Evolutionary conservation across 2,888 invertebrate species (phyloP).

Genomic region (Cecidostiba fungosa): DNA sequence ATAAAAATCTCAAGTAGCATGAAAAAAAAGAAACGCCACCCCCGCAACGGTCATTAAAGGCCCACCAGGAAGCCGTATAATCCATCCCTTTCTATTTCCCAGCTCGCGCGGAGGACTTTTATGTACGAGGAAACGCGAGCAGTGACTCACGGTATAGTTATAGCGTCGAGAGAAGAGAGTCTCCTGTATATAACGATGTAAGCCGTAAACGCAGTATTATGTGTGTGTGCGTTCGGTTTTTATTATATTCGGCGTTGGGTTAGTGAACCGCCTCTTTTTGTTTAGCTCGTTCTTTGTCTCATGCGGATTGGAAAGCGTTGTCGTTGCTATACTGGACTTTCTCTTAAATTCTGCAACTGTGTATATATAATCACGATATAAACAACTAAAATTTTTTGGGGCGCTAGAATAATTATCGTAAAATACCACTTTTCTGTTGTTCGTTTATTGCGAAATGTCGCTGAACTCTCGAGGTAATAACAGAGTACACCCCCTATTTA

Average conservation of each 20-base stretch:
- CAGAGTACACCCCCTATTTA: neutral
- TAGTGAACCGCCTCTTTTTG: constrained; percentile 16
- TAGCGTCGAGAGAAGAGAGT: neutral
- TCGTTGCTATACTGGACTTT: neutral
- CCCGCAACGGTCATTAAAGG: neutral
- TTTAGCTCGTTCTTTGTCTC: neutral
- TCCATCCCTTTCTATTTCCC: constrained; percentile 20
- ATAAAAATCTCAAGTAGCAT: neutral
- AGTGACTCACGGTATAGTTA: constrained; percentile 16
- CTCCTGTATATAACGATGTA: neutral
- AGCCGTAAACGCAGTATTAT: constrained; percentile 9
- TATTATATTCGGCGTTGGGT: constrained; percentile 19
- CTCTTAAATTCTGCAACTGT: too few relatives aligned
- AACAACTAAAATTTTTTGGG: too few relatives aligned
- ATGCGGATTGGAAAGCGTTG: neutral
- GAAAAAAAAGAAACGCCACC: neutral
- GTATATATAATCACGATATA: too few relatives aligned
- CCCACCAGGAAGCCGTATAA: constrained; percentile 41
- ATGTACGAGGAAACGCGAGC: neutral
- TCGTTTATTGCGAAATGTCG: neutral
- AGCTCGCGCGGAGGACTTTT: neutral
- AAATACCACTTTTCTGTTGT: too few relatives aligned
- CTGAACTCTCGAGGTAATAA: neutral
- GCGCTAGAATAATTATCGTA: too few relatives aligned
- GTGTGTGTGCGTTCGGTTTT: neutral